phyloP scores from a whole-genome alignment of 2,888 invertebrate species.

The Andrena dorsata region DNA sequence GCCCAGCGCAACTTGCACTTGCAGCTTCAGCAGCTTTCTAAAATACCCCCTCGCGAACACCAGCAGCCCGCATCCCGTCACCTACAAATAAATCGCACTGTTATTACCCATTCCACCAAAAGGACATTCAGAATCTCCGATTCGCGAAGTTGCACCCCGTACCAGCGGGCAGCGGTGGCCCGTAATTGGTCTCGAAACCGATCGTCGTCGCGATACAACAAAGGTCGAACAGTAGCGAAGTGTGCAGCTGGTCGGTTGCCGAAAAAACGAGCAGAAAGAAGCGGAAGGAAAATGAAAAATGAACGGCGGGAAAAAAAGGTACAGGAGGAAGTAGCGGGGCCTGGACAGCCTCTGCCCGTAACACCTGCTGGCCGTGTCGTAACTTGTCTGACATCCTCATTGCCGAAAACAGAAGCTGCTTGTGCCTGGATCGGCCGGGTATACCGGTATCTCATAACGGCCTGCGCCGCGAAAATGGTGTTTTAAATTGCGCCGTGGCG shows the following conservation, averaged over 20 bases:
- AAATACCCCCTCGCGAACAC: too few species aligned
- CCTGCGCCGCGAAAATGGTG: conserved; percentile 67
- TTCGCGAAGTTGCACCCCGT: too few species aligned
- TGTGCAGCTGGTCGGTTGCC: conserved; percentile 1
- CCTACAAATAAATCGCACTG: too few species aligned
- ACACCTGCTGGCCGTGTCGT: conserved; percentile 72
- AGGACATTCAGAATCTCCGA: too few species aligned
- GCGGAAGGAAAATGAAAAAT: conserved; percentile 44
- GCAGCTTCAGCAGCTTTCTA: too few species aligned
- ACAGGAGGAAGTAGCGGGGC: conserved; percentile 26
- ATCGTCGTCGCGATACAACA: conserved; percentile 51
- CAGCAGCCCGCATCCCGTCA: too few species aligned
- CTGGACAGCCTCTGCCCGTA: conserved; percentile 49
- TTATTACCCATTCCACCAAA: too few species aligned
- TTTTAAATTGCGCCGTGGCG: conserved; percentile 70
- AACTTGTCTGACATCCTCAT: conserved; percentile 78
- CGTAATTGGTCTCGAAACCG: conserved; percentile 22
- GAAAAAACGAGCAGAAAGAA: conserved; percentile 20
- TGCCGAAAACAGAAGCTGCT: conserved; percentile 80
- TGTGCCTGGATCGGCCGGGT: conserved; percentile 51
- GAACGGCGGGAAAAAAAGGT: conserved; percentile 3
- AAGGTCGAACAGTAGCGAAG: conserved; percentile 53
- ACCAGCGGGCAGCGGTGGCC: background rate
- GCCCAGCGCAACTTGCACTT: too few species aligned
- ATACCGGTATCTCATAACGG: conserved; percentile 77